phyloP scores from a whole-genome alignment of 2,888 invertebrate genomes.

The Heteromyza rotundicornis region DNA sequence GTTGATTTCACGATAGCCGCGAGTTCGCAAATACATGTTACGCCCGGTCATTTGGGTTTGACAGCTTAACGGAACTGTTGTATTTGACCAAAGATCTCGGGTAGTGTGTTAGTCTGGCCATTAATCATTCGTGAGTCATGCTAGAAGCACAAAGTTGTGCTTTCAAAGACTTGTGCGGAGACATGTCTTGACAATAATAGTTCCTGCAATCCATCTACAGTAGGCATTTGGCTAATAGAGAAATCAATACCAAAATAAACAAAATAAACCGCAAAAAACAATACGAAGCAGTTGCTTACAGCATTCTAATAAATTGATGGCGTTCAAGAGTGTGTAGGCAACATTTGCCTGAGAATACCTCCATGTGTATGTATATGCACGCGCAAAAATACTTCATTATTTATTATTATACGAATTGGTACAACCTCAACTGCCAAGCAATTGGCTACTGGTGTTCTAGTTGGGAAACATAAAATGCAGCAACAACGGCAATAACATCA shows the following conservation, averaged over 20 bases:
- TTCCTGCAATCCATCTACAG: no score
- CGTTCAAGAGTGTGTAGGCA: not conserved
- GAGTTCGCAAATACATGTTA: not conserved
- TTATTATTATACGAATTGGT: constrained; percentile 56
- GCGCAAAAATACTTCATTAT: constrained; percentile 40
- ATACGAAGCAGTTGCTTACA: not conserved
- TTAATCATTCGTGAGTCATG: no score
- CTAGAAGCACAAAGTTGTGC: no score
- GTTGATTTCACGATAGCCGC: constrained; percentile 11
- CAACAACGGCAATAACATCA: constrained; percentile 9
- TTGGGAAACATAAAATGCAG: constrained; percentile 12
- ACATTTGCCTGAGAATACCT: not conserved
- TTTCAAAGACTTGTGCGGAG: no score
- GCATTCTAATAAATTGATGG: not conserved
- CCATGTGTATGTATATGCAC: no score
- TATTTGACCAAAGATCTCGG: constrained; percentile 15
- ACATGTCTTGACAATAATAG: no score
- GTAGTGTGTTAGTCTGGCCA: constrained; percentile 27
- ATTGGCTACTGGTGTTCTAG: constrained; percentile 56
- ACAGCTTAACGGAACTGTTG: not conserved
- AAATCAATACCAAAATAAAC: constrained; percentile 16
- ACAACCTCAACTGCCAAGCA: constrained; percentile 56
- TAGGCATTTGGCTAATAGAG: no score
- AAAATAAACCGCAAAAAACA: not conserved
- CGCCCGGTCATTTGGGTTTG: constrained; percentile 22